Base-by-base conservation (phyloP, 37 sponge, comb jelly and placozoan genomes). In the Cliona cf. orientalis region DNA sequence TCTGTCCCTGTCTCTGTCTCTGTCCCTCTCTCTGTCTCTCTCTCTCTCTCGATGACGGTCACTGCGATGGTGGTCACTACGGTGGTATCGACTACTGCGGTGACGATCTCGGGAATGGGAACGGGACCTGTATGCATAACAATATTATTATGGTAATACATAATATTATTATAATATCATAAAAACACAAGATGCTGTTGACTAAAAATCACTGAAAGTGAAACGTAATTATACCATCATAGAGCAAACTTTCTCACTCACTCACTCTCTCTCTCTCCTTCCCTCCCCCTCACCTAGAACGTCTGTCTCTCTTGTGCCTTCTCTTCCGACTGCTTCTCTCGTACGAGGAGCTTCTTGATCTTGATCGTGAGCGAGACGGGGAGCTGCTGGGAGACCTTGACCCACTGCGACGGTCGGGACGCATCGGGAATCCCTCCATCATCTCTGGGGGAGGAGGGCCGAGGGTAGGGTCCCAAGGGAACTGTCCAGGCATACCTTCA, bases 401-500 rank as follows among this genome's bases (percentile, higher is more conserved):
- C 1, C 86, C 80, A 55, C 77, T 75, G 39, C 78, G 53, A 28
- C 45, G 66, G 2, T 45, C 67, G 38, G 55, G 49, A 0, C 74
- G 53, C n/a, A 35, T 49, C 9, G 73, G 53, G 25, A 62, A 31
- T 25, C 35, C 65, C 17, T 80, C 84, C 44, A 79, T 25, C 45
- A 85, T 25, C n/a, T 87, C 89, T 69, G 72, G 14, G 9, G 83
- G 75, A 23, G 92, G 84, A 9, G 75, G 89, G 1, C 93, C 93
- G 71, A 92, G 49, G 32, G 89, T 62, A 1, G 89, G 86, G 69
- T 92, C 93, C 93, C 93, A 92, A 6, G 80, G 89, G 32, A 88
- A 81, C 53, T 49, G 53, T 9, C 53, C 53, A 9, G 53, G 53
- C 9, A 49, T n/a, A n/a, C n/a, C n/a, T n/a, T n/a, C n/a, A n/a